phyloP scores from a whole-genome alignment of 2,797 vertebrate genomes.

The Poliocrania exsul region DNA sequence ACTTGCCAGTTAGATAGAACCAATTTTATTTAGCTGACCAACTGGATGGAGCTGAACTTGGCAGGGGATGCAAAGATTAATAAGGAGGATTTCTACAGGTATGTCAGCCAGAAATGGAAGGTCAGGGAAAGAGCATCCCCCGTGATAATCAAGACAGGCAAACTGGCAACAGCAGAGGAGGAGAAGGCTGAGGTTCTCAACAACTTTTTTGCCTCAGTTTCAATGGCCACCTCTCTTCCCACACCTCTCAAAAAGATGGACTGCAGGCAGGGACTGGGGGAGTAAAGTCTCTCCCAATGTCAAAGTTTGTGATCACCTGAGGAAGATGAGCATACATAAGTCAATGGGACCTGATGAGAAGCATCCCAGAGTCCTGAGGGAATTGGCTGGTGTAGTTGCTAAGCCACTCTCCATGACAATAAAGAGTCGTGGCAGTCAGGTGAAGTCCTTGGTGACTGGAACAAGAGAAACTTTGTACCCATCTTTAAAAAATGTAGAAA shows the following conservation, averaged over 20 bases:
- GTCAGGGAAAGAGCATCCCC: neutral
- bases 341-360: rapidly evolving
- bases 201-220: neutral
- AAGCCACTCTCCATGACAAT: rapidly evolving
- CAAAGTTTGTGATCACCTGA: neutral
- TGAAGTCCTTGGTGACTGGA: no score
- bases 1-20: neutral
- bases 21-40: neutral
- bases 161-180: neutral
- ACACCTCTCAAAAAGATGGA: neutral
- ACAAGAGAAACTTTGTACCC: neutral
- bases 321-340: neutral
- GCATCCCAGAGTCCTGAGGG: neutral
- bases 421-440: neutral
- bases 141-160: neutral
- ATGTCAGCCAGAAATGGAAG: neutral
- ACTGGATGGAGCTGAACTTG: neutral
- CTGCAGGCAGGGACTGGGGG: neutral
- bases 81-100: neutral
- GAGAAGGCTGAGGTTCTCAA: neutral
- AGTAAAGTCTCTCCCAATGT: neutral
- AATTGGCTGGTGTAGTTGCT: neutral
- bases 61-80: neutral
- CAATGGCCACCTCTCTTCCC: neutral
- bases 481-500: neutral